Base-by-base conservation (phyloP, 1,140 invertebrate species). In the Ips typographus region DNA sequence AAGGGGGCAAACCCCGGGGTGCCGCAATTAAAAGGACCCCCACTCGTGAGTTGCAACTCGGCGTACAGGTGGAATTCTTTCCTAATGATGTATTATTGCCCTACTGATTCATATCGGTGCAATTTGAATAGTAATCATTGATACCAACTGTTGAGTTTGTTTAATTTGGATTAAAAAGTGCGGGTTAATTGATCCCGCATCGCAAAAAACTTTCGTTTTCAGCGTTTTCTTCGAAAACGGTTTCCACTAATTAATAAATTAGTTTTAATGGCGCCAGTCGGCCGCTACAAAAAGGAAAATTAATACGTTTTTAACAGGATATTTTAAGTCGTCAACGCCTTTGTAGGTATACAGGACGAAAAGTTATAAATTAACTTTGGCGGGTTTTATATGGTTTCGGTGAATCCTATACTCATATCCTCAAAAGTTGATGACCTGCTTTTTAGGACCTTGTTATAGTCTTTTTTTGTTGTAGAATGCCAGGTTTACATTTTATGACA, bases 241-340 rank as follows among this genome's bases (percentile, higher is more conserved):
- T 37, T 55, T 44, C n/a, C 22, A 38, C 43, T 61, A 61, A 61
- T 61, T 61, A 61, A 47, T 22, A 61, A 61, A 61, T 44, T 61
- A 47, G 43, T 8, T 61, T 61, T 39, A 44, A 47, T 8, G 58
- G 58, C 58, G 58, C 58, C 58, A 61, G 73, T 73, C 76, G 75
- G 76, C 67, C 55, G 63, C 64, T 65, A 58, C 71, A n/a, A 64
- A 77, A 75, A 68, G 72, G 63, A 77, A 77, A 76, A 77, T 74
- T 75, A 75, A 77, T 77, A 76, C 71, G 74, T 77, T 76, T 76
- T 77, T 77, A 77, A 77, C 75, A 75, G 76, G 73, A 76, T 75
- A 73, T 71, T 77, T 75, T 74, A 65, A 76, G 74, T 73, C 76
- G 73, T 77, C 76, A 77, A 77, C 76, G 76, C 76, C 75, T 77